Conservation (phyloP, 2,888 invertebrate genomes). For the Pristionchus arcanus region DNA sequence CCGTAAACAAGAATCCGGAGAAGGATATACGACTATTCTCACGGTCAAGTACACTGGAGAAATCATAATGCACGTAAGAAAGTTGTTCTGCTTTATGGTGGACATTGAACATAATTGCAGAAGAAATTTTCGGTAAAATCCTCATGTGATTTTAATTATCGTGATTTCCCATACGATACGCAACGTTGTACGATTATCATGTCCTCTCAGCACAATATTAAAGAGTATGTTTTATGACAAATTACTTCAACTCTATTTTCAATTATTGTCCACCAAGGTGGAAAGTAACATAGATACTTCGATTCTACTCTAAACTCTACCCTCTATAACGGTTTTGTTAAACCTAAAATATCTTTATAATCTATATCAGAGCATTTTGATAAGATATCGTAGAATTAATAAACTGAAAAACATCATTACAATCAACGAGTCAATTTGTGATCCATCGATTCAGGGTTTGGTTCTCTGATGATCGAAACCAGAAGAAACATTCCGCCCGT, state of each 20-base stretch:
- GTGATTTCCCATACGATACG: conserved; percentile 18
- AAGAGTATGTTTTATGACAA: conserved; percentile 24
- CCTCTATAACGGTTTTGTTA: too few species aligned
- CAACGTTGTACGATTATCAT: conserved; percentile 20
- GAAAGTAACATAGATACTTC: too few species aligned
- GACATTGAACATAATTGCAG: not conserved
- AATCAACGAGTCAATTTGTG: too few species aligned
- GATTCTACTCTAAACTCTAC: too few species aligned
- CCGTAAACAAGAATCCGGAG: not conserved
- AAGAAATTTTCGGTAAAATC: not conserved
- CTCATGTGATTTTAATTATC: conserved; percentile 31
- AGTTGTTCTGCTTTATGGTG: not conserved
- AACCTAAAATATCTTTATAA: not conserved
- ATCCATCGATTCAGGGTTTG: not conserved
- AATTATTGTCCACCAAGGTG: too few species aligned
- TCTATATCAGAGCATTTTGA: not conserved
- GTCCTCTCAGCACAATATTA: not conserved
- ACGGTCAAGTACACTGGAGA: conserved; percentile 5
- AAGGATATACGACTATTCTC: not conserved
- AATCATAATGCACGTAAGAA: not conserved
- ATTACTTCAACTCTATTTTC: too few species aligned
- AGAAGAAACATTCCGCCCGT: not conserved
- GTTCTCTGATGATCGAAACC: not conserved
- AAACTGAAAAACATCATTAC: not conserved
- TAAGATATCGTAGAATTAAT: not conserved